Conservation (phyloP, 2,797 vertebrate species). For the Nyctalus aviator region DNA sequence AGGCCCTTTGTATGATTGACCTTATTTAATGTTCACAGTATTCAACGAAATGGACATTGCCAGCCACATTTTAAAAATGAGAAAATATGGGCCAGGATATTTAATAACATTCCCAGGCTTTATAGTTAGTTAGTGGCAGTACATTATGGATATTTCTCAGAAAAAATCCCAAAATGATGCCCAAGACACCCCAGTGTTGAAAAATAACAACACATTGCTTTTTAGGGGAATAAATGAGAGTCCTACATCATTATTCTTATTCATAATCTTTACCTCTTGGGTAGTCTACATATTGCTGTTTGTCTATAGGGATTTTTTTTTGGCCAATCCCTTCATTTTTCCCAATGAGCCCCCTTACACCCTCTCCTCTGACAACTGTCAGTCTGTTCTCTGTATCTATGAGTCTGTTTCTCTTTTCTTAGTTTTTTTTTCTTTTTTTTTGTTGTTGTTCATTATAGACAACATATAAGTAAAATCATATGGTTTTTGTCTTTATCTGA, state of each 20-base stretch:
- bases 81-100: neutral
- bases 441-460: neutral
- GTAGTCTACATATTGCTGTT: neutral
- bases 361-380: neutral
- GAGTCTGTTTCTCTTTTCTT: neutral
- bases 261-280: neutral
- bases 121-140: neutral
- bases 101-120: neutral
- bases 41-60: neutral
- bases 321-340: neutral
- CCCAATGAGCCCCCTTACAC: neutral
- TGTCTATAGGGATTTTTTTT: neutral
- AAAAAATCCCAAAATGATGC: slow-evolving; percentile 6
- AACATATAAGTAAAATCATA: neutral
- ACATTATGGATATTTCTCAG: neutral
- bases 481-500: neutral
- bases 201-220: slow-evolving; percentile 48
- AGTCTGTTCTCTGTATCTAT: neutral
- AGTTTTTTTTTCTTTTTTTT: neutral
- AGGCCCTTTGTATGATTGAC: neutral
- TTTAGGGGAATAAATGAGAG: neutral
- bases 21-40: slow-evolving; percentile 4
- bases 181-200: neutral
- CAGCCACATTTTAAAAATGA: slow-evolving; percentile 17
- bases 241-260: neutral